Base-by-base conservation (phyloP, 2,888 invertebrate species). In the Lamproptera curius region DNA sequence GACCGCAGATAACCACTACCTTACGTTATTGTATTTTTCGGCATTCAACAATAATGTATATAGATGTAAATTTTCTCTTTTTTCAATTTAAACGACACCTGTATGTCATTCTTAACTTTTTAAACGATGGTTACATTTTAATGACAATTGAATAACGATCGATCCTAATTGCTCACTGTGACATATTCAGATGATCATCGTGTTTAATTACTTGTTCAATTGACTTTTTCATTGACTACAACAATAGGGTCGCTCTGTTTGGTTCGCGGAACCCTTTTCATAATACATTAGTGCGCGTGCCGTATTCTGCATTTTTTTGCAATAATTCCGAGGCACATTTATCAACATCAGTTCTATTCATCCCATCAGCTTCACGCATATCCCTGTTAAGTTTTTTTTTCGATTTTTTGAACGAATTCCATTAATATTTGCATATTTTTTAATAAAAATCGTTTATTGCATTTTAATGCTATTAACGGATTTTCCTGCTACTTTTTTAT, bases 341-440 rank as follows among this genome's bases (percentile, higher is more conserved):
- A 77, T 76, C 72, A 72, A 59, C 75, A n/a, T n/a, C n/a, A n/a
- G 73, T 65, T 78, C 73, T 74, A 75, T 76, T 74, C 69, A 67
- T 71, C 68, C 62, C 72, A 67, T 66, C 67, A n/a, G n/a, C n/a
- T 63, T 52, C 61, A 72, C 70, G 8, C 23, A 23, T 23, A n/a
- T n/a, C n/a, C 23, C 23, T 23, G 8, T 6, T 23, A 81, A 82
- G 80, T 81, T 79, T 75, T 65, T 59, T 61, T 55, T 62, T 64
- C 63, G 61, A n/a, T n/a, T n/a, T n/a, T 61, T 58, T 57, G 55
- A 6, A 23, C 23, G 8, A 8, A 23, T 6, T 23, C 8, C 23
- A 23, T 23, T 23, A 23, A 23, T 8, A 23, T 8, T 8, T 23
- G 23, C 23, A 23, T 23, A 23, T 23, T 6, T 23, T 23, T 23